phyloP scores from a whole-genome alignment of 2,113 vertebrate species.

The Ictalurus furcatus region DNA sequence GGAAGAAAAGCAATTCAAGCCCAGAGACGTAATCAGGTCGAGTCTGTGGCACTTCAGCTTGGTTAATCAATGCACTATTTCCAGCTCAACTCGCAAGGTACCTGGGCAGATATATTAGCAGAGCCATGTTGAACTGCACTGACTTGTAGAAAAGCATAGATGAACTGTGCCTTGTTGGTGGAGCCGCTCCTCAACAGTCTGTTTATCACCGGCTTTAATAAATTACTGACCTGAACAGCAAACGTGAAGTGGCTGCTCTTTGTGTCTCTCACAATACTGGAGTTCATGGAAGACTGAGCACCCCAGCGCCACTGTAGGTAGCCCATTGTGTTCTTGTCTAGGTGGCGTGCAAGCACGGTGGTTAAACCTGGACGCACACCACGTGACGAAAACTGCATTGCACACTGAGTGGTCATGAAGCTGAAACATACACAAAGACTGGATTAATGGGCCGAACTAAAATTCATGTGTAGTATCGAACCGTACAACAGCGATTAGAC shows the following conservation, averaged over 20 bases:
- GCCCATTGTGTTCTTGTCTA: constrained; percentile 98
- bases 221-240: constrained; percentile 82
- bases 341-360: constrained; percentile 88
- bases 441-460: background rate
- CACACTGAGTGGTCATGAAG: constrained; percentile 89
- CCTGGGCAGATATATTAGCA: background rate
- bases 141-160: background rate
- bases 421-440: constrained; percentile 63
- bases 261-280: constrained; percentile 91
- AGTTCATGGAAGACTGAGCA: constrained; percentile 96
- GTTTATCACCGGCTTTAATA: background rate
- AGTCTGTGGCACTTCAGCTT: background rate
- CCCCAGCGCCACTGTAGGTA: constrained; percentile 98
- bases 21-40: background rate
- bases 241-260: constrained; percentile 92
- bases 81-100: background rate
- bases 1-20: background rate
- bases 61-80: background rate
- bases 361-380: constrained; percentile 88
- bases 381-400: constrained; percentile 90
- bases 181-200: background rate
- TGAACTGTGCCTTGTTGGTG: background rate
- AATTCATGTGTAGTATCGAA: background rate
- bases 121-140: background rate
- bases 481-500: background rate